Conservation (phyloP, 2,113 vertebrate species). For the Cairina moschata region DNA sequence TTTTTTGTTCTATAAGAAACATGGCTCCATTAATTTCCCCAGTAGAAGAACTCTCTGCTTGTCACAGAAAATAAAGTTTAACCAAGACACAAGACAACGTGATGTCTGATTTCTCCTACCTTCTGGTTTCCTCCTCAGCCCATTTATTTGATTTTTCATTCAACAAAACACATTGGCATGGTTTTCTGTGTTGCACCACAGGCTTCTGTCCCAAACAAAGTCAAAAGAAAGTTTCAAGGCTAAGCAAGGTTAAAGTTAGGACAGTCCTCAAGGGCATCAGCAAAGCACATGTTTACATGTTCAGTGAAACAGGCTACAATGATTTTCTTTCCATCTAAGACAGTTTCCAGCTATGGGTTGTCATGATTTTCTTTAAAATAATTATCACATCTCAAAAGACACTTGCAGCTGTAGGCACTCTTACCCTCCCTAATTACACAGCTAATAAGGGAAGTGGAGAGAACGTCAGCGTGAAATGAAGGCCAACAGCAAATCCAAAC, state of each 20-base stretch:
- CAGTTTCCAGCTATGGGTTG: conserved; percentile 27
- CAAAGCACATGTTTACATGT: neutral
- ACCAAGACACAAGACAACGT: rapidly evolving
- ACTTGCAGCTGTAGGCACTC: conserved; percentile 29
- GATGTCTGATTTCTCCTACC: neutral
- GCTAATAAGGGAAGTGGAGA: conserved; percentile 4
- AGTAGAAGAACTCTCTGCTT: neutral
- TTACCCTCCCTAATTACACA: conserved; percentile 35
- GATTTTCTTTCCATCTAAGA: conserved; percentile 28
- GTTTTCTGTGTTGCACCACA: neutral
- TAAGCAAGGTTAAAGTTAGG: conserved; percentile 1
- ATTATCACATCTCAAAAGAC: conserved; percentile 31
- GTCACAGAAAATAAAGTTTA: neutral
- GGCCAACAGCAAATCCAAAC: conserved; percentile 51
- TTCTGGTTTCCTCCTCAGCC: neutral
- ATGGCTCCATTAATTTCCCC: neutral
- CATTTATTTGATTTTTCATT: neutral
- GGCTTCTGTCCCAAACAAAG: neutral
- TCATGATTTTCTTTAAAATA: conserved; percentile 4
- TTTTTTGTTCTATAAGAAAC: too few relatives aligned
- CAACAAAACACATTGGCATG: rapidly evolving
- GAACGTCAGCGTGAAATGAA: neutral
- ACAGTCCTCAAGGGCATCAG: neutral
- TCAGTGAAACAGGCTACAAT: neutral
- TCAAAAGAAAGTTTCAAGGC: neutral